Percentiles rank a stretch among this genome's conserved stretches.
Conservation (phyloP, 1,140 invertebrate species). For the Drosophila malerkotliana region DNA sequence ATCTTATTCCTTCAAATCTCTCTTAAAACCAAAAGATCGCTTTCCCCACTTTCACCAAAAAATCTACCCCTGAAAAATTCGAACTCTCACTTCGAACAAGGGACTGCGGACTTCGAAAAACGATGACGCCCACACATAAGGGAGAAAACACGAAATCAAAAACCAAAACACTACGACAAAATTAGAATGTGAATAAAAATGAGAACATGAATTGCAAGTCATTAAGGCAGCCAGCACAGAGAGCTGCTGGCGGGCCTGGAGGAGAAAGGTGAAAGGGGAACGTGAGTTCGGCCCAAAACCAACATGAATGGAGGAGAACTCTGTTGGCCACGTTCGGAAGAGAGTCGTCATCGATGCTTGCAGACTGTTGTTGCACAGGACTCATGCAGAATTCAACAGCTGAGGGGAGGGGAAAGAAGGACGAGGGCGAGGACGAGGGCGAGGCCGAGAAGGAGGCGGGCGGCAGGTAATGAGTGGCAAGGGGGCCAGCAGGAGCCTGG, state of each 20-base stretch:
- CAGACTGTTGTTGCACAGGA: constrained; percentile 36
- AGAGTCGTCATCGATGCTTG: constrained; percentile 57
- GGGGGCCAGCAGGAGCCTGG: neutral
- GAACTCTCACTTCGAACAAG: constrained; percentile 6
- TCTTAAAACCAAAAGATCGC: constrained; percentile 2
- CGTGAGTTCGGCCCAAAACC: constrained; percentile 11
- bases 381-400: constrained; percentile 53
- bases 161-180: constrained; percentile 33
- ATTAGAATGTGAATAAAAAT: constrained; percentile 32
- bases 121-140: constrained; percentile 70
- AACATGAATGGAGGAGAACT: constrained; percentile 79
- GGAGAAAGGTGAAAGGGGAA: neutral
- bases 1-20: neutral
- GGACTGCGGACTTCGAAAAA: constrained; percentile 46
- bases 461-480: neutral
- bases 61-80: constrained; percentile 36
- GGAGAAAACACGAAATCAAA: constrained; percentile 23
- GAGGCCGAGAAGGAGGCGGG: neutral
- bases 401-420: constrained; percentile 2
- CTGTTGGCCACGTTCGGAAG: constrained; percentile 50
- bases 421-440: neutral
- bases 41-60: neutral
- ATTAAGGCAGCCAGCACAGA: constrained; percentile 16
- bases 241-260: neutral
- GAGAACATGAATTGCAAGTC: constrained; percentile 61